Evolutionary conservation across 2,797 vertebrate genomes (phyloP).

Genomic region (Argya squamiceps): DNA sequence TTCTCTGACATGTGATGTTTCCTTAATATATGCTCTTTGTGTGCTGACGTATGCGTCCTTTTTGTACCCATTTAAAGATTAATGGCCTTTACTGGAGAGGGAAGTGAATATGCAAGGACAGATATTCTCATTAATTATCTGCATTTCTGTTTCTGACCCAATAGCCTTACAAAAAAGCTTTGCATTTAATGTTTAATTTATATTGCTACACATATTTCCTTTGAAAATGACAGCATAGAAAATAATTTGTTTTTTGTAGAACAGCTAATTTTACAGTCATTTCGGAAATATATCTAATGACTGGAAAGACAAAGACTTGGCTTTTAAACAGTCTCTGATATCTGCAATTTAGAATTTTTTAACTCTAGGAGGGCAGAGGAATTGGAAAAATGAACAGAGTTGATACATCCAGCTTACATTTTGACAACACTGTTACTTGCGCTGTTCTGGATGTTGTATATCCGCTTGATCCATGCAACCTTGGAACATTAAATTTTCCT

Average conservation of each 20-base stretch:
- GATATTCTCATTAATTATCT: not conserved
- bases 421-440: not conserved
- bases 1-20: not conserved
- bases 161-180: not conserved
- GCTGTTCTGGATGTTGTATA: not conserved
- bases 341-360: not conserved
- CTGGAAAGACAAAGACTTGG: not conserved
- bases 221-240: not conserved
- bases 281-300: not conserved
- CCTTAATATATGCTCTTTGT: not conserved
- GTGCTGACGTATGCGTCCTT: not conserved
- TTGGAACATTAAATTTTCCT: not conserved
- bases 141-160: not conserved
- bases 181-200: conserved; percentile 15
- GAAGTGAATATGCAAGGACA: not conserved
- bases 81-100: not conserved
- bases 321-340: not conserved
- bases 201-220: not conserved
- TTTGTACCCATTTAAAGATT: not conserved
- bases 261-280: not conserved
- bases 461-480: not conserved
- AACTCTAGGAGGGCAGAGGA: not conserved
- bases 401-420: not conserved
- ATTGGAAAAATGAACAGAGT: not conserved
- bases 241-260: not conserved